Conservation (phyloP, 2,888 invertebrate genomes). For the Drosophila greeni region DNA sequence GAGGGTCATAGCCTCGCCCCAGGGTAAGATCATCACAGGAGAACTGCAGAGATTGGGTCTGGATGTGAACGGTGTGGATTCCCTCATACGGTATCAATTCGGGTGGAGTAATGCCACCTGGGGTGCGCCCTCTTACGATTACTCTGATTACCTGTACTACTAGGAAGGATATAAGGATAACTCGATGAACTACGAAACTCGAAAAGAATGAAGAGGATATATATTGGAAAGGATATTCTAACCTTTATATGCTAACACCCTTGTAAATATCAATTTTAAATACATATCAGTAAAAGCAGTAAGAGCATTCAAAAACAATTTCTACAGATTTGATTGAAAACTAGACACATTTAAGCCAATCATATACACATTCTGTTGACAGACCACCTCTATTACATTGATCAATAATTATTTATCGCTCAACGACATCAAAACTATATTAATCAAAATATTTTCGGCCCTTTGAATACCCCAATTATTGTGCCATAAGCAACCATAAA, state of each 20-base stretch:
- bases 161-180: neutral
- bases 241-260: neutral
- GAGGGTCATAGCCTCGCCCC: constrained; percentile 47
- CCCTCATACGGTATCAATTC: constrained; percentile 49
- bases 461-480: constrained; percentile 18
- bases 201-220: neutral
- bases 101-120: constrained; percentile 57
- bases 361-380: neutral
- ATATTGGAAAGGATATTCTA: neutral
- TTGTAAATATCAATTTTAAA: neutral
- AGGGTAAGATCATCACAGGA: constrained; percentile 22
- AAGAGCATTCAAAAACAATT: neutral
- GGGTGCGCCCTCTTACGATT: constrained; percentile 25
- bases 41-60: constrained; percentile 48
- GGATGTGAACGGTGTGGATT: constrained; percentile 44
- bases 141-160: constrained; percentile 15
- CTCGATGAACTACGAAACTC: neutral
- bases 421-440: neutral
- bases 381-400: neutral
- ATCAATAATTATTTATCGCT: constrained; percentile 9
- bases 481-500: constrained; percentile 25
- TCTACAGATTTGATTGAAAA: neutral
- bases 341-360: neutral
- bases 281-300: neutral
- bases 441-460: constrained; percentile 5